A percentile compares a stretch with the other conserved stretches of the same genome.
Evolutionary conservation across 2,797 vertebrate genomes (phyloP).

Genomic region (Danio choprae): DNA sequence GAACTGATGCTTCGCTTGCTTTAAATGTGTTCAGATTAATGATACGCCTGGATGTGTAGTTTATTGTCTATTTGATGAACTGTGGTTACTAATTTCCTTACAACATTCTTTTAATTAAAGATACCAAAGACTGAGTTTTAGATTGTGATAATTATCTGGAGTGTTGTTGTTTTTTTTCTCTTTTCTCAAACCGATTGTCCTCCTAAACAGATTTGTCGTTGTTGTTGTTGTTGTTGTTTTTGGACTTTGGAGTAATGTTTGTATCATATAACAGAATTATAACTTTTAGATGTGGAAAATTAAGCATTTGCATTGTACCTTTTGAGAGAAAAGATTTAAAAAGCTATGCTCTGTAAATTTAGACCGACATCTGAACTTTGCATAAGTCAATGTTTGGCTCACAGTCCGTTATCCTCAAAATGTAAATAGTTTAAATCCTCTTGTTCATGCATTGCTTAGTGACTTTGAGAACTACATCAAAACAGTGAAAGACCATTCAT

Average conservation of each 20-base stretch:
- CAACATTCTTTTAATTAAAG: neutral
- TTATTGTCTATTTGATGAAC: neutral
- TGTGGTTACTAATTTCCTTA: neutral
- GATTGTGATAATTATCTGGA: neutral
- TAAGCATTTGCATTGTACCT: neutral
- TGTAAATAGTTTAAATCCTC: neutral
- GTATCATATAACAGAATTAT: neutral
- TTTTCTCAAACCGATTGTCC: no score
- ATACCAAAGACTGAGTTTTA: neutral
- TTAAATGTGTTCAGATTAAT: neutral
- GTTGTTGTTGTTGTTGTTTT: no score
- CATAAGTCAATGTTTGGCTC: neutral
- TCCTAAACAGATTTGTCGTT: neutral
- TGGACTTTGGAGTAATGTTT: neutral
- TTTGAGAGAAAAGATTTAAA: neutral
- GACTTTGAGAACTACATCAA: neutral
- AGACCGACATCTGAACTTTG: neutral
- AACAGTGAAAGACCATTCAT: neutral
- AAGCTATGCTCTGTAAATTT: neutral
- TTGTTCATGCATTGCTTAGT: neutral
- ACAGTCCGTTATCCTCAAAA: slow-evolving; percentile 4
- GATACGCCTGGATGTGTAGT: neutral
- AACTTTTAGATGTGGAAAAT: neutral
- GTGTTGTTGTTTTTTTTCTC: neutral
- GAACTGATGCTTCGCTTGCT: neutral